Conservation (phyloP, 2,888 invertebrate species). For the Tenthredo amoena region DNA sequence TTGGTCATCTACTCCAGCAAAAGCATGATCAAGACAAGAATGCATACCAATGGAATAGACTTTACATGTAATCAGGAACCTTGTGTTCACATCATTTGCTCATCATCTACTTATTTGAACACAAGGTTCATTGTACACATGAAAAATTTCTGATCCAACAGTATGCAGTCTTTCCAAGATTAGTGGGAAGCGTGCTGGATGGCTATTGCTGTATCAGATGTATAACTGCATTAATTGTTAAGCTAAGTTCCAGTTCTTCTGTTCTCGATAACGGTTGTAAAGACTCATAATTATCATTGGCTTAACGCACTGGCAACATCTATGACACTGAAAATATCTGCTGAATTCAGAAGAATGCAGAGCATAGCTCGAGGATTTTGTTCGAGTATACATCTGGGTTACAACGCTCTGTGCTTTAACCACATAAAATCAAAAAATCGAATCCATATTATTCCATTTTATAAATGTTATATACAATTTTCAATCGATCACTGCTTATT, state of each 20-base stretch:
- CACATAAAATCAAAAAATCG: not conserved
- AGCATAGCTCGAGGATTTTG: not conserved
- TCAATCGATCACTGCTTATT: not conserved
- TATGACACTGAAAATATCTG: not conserved
- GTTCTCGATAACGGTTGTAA: not conserved
- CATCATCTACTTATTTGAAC: not conserved
- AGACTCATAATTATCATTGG: not conserved
- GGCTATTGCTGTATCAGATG: slow-evolving; percentile 1
- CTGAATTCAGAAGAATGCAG: not conserved
- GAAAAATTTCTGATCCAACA: slow-evolving; percentile 8
- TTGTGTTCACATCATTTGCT: not conserved
- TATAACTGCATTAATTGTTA: slow-evolving; percentile 4
- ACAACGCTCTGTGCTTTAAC: slow-evolving; percentile 11
- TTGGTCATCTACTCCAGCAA: slow-evolving; percentile 45
- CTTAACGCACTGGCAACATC: not conserved
- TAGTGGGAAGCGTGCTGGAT: slow-evolving; percentile 43
- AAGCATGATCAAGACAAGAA: slow-evolving; percentile 47
- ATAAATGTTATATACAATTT: not conserved
- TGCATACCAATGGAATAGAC: slow-evolving; percentile 27
- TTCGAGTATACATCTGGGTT: not conserved
- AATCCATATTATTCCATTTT: not conserved
- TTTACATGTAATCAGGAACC: slow-evolving; percentile 15
- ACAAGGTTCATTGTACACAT: not conserved
- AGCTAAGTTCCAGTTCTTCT: not conserved
- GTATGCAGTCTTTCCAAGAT: slow-evolving; percentile 38